Conservation (phyloP, 2,888 invertebrate genomes). For the Drosophila antonietae region DNA sequence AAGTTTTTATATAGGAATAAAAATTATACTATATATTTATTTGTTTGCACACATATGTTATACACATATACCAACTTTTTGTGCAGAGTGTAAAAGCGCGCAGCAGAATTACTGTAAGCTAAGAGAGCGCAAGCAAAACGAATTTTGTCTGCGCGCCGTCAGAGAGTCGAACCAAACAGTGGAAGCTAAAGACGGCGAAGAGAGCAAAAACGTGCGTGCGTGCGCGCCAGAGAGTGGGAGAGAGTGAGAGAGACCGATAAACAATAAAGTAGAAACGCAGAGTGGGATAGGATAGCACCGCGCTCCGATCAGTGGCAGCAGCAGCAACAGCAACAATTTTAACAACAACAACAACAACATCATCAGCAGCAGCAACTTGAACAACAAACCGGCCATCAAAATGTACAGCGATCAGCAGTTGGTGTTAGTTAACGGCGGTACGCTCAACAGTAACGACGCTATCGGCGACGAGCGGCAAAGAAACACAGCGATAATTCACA, state of each 20-base stretch:
- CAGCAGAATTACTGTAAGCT: slow-evolving; percentile 35
- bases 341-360: slow-evolving; percentile 33
- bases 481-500: slow-evolving; percentile 49
- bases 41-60: neutral
- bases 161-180: slow-evolving; percentile 25
- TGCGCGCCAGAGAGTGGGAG: slow-evolving; percentile 24
- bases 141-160: slow-evolving; percentile 39
- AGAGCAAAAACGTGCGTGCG: slow-evolving; percentile 23
- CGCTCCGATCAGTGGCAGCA: slow-evolving; percentile 49
- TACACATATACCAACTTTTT: slow-evolving; percentile 33
- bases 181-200: slow-evolving; percentile 18
- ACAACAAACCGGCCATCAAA: slow-evolving; percentile 59
- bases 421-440: slow-evolving; percentile 83
- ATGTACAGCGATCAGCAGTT: slow-evolving; percentile 64
- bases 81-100: slow-evolving; percentile 63
- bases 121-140: slow-evolving; percentile 35
- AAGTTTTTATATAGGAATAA: neutral
- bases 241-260: slow-evolving; percentile 35
- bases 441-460: slow-evolving; percentile 79
- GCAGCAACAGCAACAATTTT: slow-evolving; percentile 30
- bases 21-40: neutral
- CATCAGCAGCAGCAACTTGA: slow-evolving; percentile 18
- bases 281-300: slow-evolving; percentile 49
- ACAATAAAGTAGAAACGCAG: slow-evolving; percentile 55
- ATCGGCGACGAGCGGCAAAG: slow-evolving; percentile 56